A percentile compares a stretch with the other conserved stretches of the same genome.
These are phyloP conservation scores for Heterodera carotae DNA, from an alignment of 1,140 invertebrate genomes.

Conservation along the genomic window DNA sequence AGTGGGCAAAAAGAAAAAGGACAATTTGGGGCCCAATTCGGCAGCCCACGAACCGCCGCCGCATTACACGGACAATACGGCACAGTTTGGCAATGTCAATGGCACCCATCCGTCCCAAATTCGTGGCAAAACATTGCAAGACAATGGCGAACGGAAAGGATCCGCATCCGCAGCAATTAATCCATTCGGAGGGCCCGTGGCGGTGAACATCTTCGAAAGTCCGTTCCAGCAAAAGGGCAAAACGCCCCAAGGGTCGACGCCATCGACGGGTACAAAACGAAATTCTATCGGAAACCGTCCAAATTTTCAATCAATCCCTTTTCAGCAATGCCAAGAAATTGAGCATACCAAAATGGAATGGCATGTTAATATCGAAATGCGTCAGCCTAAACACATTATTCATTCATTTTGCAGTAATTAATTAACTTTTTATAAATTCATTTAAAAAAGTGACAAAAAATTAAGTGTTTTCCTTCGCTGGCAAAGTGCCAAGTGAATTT, in stretches of 20 bases:
- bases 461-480: too few species aligned
- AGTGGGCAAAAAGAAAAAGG: conserved; percentile 27
- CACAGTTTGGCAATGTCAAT: neutral
- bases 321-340: neutral
- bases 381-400: too few species aligned
- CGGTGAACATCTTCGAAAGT: conserved; percentile 35
- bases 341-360: too few species aligned
- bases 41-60: neutral
- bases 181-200: conserved; percentile 39
- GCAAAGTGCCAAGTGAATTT: too few species aligned
- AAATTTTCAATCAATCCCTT: neutral
- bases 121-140: neutral
- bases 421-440: too few species aligned
- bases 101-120: neutral
- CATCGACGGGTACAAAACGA: neutral
- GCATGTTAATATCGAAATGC: too few species aligned
- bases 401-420: too few species aligned
- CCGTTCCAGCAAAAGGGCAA: conserved; percentile 29
- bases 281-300: neutral
- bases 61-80: neutral
- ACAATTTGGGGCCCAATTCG: neutral
- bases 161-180: conserved; percentile 30
- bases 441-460: too few species aligned
- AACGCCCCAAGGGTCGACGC: neutral
- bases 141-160: neutral